phyloP scores from a whole-genome alignment of 1,140 invertebrate species.

The Drosophila lini region DNA sequence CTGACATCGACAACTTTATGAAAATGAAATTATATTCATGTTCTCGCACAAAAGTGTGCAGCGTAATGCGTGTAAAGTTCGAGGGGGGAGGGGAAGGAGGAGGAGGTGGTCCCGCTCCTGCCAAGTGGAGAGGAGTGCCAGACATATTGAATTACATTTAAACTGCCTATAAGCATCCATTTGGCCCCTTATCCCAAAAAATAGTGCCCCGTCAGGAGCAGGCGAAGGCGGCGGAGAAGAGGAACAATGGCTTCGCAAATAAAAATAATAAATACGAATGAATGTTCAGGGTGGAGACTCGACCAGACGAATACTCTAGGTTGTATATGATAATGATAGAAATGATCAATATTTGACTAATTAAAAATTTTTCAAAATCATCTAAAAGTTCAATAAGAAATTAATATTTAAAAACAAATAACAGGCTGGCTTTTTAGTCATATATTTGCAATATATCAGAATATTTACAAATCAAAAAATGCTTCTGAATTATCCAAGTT shows the following conservation, averaged over 20 bases:
- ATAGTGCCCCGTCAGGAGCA: conserved; percentile 56
- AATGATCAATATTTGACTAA: not conserved
- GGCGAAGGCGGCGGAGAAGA: conserved; percentile 27
- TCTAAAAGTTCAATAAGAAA: no score
- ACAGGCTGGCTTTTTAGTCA: no score
- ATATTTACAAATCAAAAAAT: no score
- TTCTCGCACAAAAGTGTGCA: conserved; percentile 70
- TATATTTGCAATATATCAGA: not conserved
- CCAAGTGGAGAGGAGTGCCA: conserved; percentile 35
- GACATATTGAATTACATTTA: conserved; percentile 80
- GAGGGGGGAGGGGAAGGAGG: conserved; percentile 1
- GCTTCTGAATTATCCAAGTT: not conserved
- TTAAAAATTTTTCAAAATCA: no score
- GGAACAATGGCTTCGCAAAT: conserved; percentile 11
- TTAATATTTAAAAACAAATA: not conserved
- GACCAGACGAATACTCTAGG: not conserved
- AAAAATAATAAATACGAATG: conserved; percentile 12
- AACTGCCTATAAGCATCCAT: conserved; percentile 74
- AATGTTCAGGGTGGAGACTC: not conserved
- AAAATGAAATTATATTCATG: conserved; percentile 76
- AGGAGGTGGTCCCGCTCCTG: not conserved
- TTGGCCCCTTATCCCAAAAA: conserved; percentile 24
- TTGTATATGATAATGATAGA: not conserved
- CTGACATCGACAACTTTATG: conserved; percentile 83
- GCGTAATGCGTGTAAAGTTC: conserved; percentile 25